A percentile compares a stretch with the other conserved stretches of the same genome.
These are phyloP conservation scores for Mythimna pallens DNA, from an alignment of 2,888 invertebrate species.

Conservation along the genomic window DNA sequence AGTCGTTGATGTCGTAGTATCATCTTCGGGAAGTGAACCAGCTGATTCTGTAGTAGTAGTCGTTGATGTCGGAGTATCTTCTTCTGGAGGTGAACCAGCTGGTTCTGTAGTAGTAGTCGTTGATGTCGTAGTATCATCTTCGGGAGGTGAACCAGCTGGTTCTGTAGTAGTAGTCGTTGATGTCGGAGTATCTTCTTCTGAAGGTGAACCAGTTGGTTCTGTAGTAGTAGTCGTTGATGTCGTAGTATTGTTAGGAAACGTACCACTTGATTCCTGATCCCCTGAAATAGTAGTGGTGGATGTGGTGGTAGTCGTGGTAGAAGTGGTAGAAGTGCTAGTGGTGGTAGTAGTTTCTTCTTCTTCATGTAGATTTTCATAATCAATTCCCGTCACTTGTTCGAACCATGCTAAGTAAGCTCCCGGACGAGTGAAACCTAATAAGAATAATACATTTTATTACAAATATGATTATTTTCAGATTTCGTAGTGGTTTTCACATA, in stretches of 20 bases:
- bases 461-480: too few species aligned
- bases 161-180: background rate
- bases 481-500: too few species aligned
- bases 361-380: constrained; percentile 75
- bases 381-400: constrained; percentile 76
- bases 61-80: background rate
- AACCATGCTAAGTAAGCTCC: constrained; percentile 84
- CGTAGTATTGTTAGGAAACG: background rate
- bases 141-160: background rate
- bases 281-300: too few species aligned
- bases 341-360: constrained; percentile 47
- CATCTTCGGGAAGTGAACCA: too few species aligned
- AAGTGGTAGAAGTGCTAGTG: constrained; percentile 10
- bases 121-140: background rate
- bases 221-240: background rate
- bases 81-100: too few species aligned
- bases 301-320: background rate
- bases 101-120: too few species aligned
- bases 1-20: too few species aligned
- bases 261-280: background rate
- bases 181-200: background rate
- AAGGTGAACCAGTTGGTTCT: too few species aligned
- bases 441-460: background rate
- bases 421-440: constrained; percentile 82
- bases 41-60: background rate